phyloP scores from a whole-genome alignment of 2,797 vertebrate genomes.

The Gephyroberyx darwinii region DNA sequence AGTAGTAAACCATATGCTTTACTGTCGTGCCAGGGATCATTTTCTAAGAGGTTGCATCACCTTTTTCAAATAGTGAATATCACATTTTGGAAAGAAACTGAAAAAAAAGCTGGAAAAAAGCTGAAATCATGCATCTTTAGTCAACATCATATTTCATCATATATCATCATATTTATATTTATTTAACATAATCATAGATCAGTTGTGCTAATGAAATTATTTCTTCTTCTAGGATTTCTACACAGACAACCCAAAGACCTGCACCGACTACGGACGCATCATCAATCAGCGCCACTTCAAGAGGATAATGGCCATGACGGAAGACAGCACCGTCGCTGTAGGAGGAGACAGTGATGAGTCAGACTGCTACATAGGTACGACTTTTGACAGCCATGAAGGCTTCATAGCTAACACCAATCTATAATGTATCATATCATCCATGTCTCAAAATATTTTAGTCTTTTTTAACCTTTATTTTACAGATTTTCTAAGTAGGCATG shows the following conservation, averaged over 20 bases:
- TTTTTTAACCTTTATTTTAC: background rate
- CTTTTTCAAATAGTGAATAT: too few species aligned
- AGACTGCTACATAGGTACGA: conserved; percentile 87
- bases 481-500: background rate
- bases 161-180: too few species aligned
- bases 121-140: too few species aligned
- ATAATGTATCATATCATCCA: background rate
- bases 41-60: too few species aligned
- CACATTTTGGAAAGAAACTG: background rate
- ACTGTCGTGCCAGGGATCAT: too few species aligned
- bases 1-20: too few species aligned
- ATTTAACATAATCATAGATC: background rate
- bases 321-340: conserved; percentile 83
- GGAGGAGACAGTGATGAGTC: conserved; percentile 88
- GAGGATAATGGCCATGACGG: conserved; percentile 83
- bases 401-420: background rate
- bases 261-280: conserved; percentile 90
- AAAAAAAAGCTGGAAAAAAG: background rate
- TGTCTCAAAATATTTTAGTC: background rate
- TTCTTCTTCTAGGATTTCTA: conserved; percentile 87
- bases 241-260: conserved; percentile 87
- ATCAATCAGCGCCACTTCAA: conserved; percentile 89
- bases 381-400: background rate
- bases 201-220: background rate
- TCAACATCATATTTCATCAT: too few species aligned